Percentiles rank a stretch among this genome's conserved stretches.
Evolutionary conservation across 2,113 vertebrate species (phyloP).

Genomic region (Proteles cristata): DNA sequence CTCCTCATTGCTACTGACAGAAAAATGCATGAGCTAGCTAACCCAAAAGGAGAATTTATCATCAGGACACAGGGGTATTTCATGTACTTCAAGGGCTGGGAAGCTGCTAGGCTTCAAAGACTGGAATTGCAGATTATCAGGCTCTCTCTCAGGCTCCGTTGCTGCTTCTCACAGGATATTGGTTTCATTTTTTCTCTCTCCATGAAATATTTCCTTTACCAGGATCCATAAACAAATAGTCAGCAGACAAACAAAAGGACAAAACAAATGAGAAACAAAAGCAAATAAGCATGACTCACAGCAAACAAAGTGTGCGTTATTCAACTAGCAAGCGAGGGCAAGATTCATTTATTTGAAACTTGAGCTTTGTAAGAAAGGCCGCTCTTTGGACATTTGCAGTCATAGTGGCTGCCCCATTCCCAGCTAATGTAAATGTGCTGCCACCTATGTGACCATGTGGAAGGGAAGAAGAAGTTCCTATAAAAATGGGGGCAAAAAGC

Average conservation of each 20-base stretch:
- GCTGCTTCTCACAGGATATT: background rate
- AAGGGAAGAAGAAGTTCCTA: background rate
- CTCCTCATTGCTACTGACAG: constrained; percentile 32
- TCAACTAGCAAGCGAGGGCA: background rate
- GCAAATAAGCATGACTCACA: background rate
- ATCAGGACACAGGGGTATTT: background rate
- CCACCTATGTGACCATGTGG: background rate
- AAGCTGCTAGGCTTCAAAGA: constrained; percentile 14
- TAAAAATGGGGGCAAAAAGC: background rate
- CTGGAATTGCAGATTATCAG: background rate
- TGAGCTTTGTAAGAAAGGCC: background rate
- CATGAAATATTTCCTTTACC: background rate
- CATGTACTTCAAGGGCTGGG: constrained; percentile 11
- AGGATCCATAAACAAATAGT: background rate
- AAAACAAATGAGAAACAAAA: background rate
- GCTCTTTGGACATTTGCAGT: background rate
- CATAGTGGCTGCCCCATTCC: background rate
- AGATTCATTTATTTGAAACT: background rate
- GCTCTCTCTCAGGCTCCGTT: background rate
- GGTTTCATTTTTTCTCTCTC: background rate
- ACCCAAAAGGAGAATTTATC: constrained; percentile 47
- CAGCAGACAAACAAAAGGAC: background rate
- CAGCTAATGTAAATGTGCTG: background rate
- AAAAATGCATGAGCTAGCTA: constrained; percentile 61
- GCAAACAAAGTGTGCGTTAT: background rate